Evolutionary conservation across 2,797 vertebrate genomes (phyloP).

Genomic region (Linurgus olivaceus): DNA sequence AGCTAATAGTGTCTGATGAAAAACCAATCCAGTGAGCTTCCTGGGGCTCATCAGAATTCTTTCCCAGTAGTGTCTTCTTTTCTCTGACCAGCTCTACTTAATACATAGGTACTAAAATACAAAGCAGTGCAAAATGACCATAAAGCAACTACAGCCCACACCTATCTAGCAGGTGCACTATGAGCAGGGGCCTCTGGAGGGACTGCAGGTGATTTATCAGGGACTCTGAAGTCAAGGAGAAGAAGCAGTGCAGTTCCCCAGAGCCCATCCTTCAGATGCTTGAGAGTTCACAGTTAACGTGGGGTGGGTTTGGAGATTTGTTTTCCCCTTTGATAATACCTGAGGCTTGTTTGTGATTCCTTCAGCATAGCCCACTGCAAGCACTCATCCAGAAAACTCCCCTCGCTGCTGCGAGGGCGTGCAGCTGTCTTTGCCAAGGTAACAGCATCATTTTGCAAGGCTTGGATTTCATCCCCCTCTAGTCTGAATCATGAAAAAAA

Average conservation of each 20-base stretch:
- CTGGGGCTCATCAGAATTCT: background rate
- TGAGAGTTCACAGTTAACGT: constrained; percentile 13
- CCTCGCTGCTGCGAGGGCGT: background rate
- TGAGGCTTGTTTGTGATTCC: constrained; percentile 39
- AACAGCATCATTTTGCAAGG: background rate
- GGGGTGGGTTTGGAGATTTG: background rate
- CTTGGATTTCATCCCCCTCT: background rate
- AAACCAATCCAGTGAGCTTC: background rate
- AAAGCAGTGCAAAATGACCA: constrained; percentile 29
- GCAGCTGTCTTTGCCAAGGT: background rate
- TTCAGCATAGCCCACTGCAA: background rate
- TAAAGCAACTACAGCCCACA: background rate
- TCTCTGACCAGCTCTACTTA: background rate
- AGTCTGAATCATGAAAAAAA: background rate
- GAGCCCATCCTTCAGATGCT: background rate
- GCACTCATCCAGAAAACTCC: background rate
- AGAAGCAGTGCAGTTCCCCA: background rate
- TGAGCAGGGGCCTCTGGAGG: background rate
- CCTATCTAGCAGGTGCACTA: background rate
- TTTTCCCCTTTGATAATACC: constrained; percentile 26
- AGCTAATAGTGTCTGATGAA: background rate
- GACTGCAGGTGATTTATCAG: background rate
- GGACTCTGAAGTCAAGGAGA: background rate
- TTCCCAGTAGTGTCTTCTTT: constrained; percentile 24
- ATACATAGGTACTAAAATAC: background rate